These are phyloP conservation scores for Styela plicata DNA, from an alignment of 23 tunicate species.

Conservation along the genomic window DNA sequence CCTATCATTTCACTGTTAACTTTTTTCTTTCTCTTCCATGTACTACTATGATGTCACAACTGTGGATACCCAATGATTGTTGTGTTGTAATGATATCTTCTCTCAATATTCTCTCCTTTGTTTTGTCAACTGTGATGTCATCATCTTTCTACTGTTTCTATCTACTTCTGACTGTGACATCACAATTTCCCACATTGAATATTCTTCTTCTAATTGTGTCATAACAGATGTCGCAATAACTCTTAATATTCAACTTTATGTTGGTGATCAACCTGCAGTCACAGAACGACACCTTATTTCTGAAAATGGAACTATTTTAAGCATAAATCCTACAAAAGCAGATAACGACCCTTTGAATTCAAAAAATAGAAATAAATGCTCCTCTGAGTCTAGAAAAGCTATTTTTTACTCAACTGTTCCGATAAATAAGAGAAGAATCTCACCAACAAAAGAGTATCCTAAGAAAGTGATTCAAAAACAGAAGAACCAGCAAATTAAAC, in stretches of 20 bases:
- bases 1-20: neutral
- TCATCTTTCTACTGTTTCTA: neutral
- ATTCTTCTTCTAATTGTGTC: neutral
- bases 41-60: neutral
- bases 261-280: neutral
- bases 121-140: neutral
- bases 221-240: slow-evolving; percentile 3
- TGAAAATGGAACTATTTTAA: neutral
- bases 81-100: neutral
- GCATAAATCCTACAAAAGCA: neutral
- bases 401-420: neutral
- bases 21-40: neutral
- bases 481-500: too few relatives aligned
- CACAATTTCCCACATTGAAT: neutral
- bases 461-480: too few relatives aligned
- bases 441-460: too few relatives aligned
- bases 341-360: neutral
- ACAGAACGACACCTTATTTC: slow-evolving; percentile 2
- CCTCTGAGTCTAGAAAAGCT: neutral
- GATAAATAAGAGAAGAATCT: neutral
- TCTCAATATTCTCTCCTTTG: neutral
- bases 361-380: neutral
- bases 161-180: too few relatives aligned
- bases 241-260: neutral
- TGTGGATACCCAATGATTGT: too few relatives aligned